phyloP scores from a whole-genome alignment of 2,888 invertebrate genomes.

The Arge pagana region DNA sequence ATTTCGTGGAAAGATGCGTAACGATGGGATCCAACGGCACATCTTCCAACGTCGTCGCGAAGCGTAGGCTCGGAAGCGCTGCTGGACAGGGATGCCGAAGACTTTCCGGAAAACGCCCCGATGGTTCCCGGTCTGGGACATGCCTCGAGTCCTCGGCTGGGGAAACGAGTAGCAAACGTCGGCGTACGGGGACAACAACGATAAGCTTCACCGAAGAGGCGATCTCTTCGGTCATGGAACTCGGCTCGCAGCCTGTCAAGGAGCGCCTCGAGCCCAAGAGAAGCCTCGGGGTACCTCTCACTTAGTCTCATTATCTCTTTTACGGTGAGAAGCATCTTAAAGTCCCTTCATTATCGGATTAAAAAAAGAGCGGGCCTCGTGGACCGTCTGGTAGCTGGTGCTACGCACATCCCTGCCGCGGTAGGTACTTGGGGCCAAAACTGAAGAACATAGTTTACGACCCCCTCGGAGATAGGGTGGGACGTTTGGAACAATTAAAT shows the following conservation, averaged over 20 bases:
- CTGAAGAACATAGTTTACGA: constrained; percentile 18
- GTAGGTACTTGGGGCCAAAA: constrained; percentile 13
- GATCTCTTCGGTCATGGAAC: constrained; percentile 21
- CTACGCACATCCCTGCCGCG: constrained; percentile 4
- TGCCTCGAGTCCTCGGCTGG: constrained; percentile 9
- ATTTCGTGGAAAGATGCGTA: too few relatives aligned
- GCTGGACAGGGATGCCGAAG: too few relatives aligned
- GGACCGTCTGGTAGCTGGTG: constrained; percentile 4
- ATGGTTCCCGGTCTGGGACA: constrained; percentile 15
- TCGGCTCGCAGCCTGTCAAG: constrained; percentile 15
- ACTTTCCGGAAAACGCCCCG: too few relatives aligned
- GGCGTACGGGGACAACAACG: constrained; percentile 3
- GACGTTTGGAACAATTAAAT: constrained; percentile 13
- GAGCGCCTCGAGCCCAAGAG: background rate
- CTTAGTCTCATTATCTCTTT: constrained; percentile 14
- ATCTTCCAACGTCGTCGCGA: too few relatives aligned
- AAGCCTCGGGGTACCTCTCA: background rate
- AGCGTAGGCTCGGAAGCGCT: too few relatives aligned
- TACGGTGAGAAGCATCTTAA: constrained; percentile 15
- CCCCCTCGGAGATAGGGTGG: constrained; percentile 14
- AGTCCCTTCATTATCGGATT: constrained; percentile 7
- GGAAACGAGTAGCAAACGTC: constrained; percentile 5
- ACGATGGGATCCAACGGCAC: too few relatives aligned
- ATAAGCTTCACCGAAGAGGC: background rate
- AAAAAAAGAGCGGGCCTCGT: background rate